A percentile compares a stretch with the other conserved stretches of the same genome.
Conservation (phyloP, 92 coral and sea anemone genomes). For the Meandrina meandrites region DNA sequence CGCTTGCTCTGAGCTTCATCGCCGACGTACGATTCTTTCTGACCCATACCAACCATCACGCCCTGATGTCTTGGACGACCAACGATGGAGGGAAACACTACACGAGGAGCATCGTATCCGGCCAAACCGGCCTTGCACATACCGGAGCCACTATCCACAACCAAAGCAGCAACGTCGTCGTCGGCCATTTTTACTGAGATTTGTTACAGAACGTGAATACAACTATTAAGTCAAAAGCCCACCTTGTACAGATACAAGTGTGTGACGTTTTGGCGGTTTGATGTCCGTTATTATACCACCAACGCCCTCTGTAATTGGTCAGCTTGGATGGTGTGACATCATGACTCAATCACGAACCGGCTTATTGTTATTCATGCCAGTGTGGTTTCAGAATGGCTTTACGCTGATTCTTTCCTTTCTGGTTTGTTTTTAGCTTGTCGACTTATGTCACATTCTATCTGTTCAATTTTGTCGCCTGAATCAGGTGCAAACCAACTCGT, state of each 20-base stretch:
- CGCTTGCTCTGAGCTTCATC: no score
- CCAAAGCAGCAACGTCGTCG: background rate
- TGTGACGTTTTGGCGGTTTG: background rate
- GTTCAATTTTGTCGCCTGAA: no score
- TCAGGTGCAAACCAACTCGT: no score
- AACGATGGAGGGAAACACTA: no score
- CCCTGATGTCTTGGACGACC: no score
- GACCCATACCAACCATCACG: no score
- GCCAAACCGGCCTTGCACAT: no score
- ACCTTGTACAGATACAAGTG: background rate
- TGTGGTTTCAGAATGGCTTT: background rate
- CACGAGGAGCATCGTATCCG: no score
- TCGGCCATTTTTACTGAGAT: background rate
- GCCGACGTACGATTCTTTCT: no score
- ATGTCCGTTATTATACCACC: background rate
- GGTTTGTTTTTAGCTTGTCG: background rate
- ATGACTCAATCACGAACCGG: background rate
- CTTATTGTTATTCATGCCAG: background rate
- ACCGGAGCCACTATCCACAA: no score
- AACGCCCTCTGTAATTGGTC: slow-evolving; percentile 3
- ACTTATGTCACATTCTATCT: no score
- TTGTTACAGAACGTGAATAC: background rate
- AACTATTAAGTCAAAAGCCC: background rate
- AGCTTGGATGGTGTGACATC: background rate
- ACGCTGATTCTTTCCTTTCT: background rate